These are phyloP conservation scores for Anastrepha ludens DNA, from an alignment of 1,140 invertebrate genomes.

Conservation along the genomic window DNA sequence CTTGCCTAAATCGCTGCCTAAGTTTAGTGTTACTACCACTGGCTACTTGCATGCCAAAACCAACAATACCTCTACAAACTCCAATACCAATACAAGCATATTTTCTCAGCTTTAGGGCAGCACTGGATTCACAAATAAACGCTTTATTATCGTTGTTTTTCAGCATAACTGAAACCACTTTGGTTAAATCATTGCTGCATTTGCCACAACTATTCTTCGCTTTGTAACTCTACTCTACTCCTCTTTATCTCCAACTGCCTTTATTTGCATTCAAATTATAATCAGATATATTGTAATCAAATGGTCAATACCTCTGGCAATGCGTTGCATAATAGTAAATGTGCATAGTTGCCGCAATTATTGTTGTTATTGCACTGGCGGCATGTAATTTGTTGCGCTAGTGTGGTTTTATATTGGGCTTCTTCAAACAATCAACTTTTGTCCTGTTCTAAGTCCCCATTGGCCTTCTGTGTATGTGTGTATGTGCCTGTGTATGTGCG, in stretches of 20 bases:
- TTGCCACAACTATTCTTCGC: background rate
- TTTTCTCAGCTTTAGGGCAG: background rate
- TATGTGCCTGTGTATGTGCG: background rate
- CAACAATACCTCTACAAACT: too few species aligned
- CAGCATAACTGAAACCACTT: background rate
- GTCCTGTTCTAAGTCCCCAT: too few species aligned
- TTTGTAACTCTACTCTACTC: background rate
- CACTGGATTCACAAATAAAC: background rate
- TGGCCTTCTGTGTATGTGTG: too few species aligned
- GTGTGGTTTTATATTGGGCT: too few species aligned
- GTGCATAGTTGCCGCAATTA: background rate
- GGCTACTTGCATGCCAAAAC: too few species aligned
- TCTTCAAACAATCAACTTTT: too few species aligned
- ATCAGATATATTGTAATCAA: background rate
- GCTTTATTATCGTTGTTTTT: background rate
- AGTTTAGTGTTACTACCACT: background rate
- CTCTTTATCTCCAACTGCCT: background rate
- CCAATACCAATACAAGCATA: background rate
- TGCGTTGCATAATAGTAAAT: background rate
- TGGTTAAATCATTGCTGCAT: background rate
- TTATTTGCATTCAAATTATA: slow-evolving; percentile 22
- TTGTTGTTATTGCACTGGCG: background rate
- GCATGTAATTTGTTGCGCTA: background rate
- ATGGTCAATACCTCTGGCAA: background rate
- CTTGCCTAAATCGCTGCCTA: background rate